phyloP scores from a whole-genome alignment of 1,140 invertebrate genomes.

The Drosophila repleta region DNA sequence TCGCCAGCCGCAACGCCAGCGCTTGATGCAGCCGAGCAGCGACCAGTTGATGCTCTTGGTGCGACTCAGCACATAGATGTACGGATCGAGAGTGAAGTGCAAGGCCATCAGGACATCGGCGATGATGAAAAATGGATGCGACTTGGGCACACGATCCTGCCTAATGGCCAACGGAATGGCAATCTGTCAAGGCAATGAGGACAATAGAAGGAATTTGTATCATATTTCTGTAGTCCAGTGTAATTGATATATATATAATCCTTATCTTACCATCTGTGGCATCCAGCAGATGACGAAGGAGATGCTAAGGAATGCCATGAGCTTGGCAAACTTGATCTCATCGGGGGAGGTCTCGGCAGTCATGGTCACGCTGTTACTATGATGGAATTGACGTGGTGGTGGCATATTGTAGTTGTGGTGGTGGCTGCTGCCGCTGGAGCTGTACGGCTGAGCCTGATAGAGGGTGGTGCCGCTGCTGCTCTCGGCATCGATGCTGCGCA shows the following conservation, averaged over 20 bases:
- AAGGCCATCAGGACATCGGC: constrained; percentile 91
- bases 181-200: constrained; percentile 86
- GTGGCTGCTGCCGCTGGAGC: constrained; percentile 48
- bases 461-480: constrained; percentile 75
- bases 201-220: too few relatives aligned
- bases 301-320: constrained; percentile 92
- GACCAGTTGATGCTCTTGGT: constrained; percentile 83
- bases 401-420: constrained; percentile 43
- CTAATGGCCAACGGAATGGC: constrained; percentile 88
- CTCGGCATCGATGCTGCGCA: constrained; percentile 64
- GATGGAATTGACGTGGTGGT: constrained; percentile 62
- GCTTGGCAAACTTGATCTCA: constrained; percentile 92
- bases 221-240: neutral
- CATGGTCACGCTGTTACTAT: constrained; percentile 79
- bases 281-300: constrained; percentile 94
- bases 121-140: constrained; percentile 80
- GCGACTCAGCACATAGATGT: constrained; percentile 91
- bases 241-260: neutral
- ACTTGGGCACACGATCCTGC: constrained; percentile 57
- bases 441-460: constrained; percentile 64
- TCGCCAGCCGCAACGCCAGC: constrained; percentile 70
- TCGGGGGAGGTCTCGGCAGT: constrained; percentile 87
- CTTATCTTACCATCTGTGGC: constrained; percentile 90
- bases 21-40: constrained; percentile 68
- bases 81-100: constrained; percentile 92